Percentiles rank a stretch among this genome's conserved stretches.
phyloP scores from a whole-genome alignment of 1,140 invertebrate genomes.

The Drosophila murphyi region DNA sequence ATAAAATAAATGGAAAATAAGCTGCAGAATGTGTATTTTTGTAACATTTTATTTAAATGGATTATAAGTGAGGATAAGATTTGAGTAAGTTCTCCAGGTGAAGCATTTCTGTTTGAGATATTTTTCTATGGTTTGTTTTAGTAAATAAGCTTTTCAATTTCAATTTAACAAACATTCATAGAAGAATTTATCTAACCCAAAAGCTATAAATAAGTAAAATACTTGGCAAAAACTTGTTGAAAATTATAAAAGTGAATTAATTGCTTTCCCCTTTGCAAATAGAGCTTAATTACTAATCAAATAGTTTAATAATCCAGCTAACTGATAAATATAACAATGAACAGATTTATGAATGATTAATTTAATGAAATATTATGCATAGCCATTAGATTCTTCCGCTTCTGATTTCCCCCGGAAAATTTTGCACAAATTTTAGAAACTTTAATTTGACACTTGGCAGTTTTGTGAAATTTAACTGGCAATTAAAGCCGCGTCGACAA shows the following conservation, averaged over 20 bases:
- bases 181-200: not conserved
- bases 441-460: slow-evolving; percentile 34
- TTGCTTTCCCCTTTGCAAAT: too few species aligned
- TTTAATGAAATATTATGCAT: not conserved
- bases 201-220: not conserved
- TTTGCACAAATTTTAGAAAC: slow-evolving; percentile 8
- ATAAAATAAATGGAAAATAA: not conserved
- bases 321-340: too few species aligned
- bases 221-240: too few species aligned
- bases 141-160: not conserved
- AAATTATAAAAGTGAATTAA: too few species aligned
- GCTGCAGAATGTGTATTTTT: not conserved
- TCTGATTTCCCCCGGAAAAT: not conserved
- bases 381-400: not conserved
- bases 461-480: slow-evolving; percentile 30
- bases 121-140: not conserved
- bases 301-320: too few species aligned
- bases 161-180: not conserved
- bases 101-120: too few species aligned
- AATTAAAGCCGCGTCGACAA: slow-evolving; percentile 41
- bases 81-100: too few species aligned
- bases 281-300: too few species aligned
- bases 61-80: too few species aligned
- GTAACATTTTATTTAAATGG: not conserved
- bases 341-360: too few species aligned